Conservation (phyloP, 2,113 vertebrate species). For the Macheiramphus alcinus region DNA sequence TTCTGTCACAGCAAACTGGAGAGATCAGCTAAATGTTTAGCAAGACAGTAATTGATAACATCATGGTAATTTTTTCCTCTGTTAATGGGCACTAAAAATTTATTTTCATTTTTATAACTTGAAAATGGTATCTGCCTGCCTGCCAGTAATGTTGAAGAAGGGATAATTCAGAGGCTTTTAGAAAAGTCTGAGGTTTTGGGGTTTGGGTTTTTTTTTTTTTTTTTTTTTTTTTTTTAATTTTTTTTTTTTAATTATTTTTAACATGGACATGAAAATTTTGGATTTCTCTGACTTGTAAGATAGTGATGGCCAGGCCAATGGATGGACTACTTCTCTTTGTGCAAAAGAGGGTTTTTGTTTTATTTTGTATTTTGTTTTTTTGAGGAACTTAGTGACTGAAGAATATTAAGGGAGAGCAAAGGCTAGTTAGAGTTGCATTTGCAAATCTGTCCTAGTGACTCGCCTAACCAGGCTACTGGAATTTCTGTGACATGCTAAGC, state of each 20-base stretch:
- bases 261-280: background rate
- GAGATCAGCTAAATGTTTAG: conserved; percentile 31
- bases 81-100: conserved; percentile 21
- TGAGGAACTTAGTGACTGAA: background rate
- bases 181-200: background rate
- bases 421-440: background rate
- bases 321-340: background rate
- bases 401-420: background rate
- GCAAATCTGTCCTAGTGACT: background rate
- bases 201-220: background rate
- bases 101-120: conserved; percentile 42
- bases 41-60: conserved; percentile 39
- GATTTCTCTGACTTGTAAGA: background rate
- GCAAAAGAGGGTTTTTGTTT: background rate
- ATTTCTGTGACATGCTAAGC: background rate
- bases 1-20: conserved; percentile 29
- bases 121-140: background rate
- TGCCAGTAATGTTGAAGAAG: background rate
- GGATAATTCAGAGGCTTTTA: background rate
- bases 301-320: background rate
- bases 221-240: background rate
- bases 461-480: background rate
- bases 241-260: background rate
- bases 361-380: background rate
- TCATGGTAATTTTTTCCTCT: background rate